Evolutionary conservation across 1,140 invertebrate genomes (phyloP).

Genomic region (Dinothrombium tinctorium): DNA sequence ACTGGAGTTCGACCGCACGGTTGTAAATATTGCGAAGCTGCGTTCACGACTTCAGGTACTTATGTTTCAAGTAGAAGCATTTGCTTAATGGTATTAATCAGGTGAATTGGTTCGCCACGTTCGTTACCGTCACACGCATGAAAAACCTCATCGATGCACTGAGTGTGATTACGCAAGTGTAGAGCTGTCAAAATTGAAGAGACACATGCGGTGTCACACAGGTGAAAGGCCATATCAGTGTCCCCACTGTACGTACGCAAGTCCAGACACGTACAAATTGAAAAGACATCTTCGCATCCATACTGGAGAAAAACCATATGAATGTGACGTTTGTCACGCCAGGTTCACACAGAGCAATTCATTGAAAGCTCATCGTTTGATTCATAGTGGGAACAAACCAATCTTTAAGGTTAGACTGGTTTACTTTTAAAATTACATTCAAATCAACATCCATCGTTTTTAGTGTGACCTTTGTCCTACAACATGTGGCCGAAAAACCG

Average conservation of each 20-base stretch:
- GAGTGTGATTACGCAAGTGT: slow-evolving; percentile 88
- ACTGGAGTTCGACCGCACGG: slow-evolving; percentile 81
- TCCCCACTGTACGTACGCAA: slow-evolving; percentile 87
- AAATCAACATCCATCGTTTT: slow-evolving; percentile 19
- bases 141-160: slow-evolving; percentile 80
- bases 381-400: slow-evolving; percentile 80
- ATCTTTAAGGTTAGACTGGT: slow-evolving; percentile 28
- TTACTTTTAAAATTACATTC: not conserved
- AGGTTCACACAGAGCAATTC: slow-evolving; percentile 91
- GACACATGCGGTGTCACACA: slow-evolving; percentile 80
- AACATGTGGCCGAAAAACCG: slow-evolving; percentile 86
- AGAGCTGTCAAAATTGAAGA: slow-evolving; percentile 68
- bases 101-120: slow-evolving; percentile 81
- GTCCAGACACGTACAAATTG: slow-evolving; percentile 88
- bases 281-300: slow-evolving; percentile 36
- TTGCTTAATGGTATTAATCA: not conserved
- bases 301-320: slow-evolving; percentile 36
- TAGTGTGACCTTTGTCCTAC: slow-evolving; percentile 84
- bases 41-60: slow-evolving; percentile 60
- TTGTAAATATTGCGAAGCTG: slow-evolving; percentile 74
- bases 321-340: slow-evolving; percentile 35
- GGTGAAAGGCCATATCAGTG: slow-evolving; percentile 64
- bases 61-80: not conserved
- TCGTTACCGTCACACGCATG: slow-evolving; percentile 71
- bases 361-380: slow-evolving; percentile 73